A percentile compares a stretch with the other conserved stretches of the same genome.
Evolutionary conservation across 2,113 vertebrate genomes (phyloP).

Genomic region (Sinocyclocheilus grahami): DNA sequence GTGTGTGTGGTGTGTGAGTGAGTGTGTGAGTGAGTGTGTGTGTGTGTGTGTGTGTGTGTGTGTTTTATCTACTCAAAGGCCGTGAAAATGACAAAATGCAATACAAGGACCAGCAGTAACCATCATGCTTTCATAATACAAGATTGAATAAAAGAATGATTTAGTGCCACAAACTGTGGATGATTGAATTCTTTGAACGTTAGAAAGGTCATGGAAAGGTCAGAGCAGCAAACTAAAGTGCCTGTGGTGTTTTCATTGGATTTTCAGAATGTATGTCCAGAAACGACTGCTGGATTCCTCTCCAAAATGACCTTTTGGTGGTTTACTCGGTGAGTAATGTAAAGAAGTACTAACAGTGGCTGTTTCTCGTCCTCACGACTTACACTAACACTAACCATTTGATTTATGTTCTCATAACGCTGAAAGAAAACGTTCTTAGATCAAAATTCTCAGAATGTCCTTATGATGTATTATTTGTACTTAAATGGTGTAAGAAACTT

Average conservation of each 20-base stretch:
- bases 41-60: neutral
- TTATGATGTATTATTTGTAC: too few relatives aligned
- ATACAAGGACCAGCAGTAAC: too few relatives aligned
- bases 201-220: neutral
- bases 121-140: neutral
- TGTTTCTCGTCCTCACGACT: too few relatives aligned
- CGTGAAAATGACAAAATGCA: neutral
- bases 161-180: slow-evolving; percentile 39
- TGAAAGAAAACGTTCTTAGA: too few relatives aligned
- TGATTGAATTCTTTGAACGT: neutral
- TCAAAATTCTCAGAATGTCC: too few relatives aligned
- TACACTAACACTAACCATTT: too few relatives aligned
- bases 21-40: too few relatives aligned
- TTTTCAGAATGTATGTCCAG: slow-evolving; percentile 89
- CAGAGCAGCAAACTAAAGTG: neutral
- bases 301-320: slow-evolving; percentile 93
- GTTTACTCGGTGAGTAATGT: slow-evolving; percentile 86
- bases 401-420: too few relatives aligned
- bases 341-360: too few relatives aligned
- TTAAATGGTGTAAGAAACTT: too few relatives aligned
- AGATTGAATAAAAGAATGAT: slow-evolving; percentile 72
- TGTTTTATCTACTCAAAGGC: neutral
- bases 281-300: slow-evolving; percentile 87
- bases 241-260: neutral
- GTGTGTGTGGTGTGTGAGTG: neutral